These are phyloP conservation scores for Pinna nobilis DNA, from an alignment of 1,140 invertebrate genomes.

Conservation along the genomic window DNA sequence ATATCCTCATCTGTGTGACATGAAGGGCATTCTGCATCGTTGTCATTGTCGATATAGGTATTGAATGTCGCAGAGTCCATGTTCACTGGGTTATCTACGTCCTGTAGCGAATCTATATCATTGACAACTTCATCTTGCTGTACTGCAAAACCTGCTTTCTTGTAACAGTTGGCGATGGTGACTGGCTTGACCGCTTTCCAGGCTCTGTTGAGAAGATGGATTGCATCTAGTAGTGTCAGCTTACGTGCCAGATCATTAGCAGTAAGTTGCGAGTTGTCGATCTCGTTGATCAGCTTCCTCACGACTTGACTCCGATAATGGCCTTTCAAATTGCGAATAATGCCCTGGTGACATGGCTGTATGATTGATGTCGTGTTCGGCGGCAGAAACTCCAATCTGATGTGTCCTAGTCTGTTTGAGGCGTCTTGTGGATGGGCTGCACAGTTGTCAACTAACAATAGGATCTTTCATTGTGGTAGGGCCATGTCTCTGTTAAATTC, in stretches of 20 bases:
- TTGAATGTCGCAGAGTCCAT: not conserved
- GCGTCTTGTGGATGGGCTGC: conserved; percentile 12
- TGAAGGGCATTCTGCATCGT: not conserved
- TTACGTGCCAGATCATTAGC: conserved; percentile 8
- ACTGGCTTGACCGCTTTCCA: conserved; percentile 8
- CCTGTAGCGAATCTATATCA: not conserved
- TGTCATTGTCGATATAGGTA: not conserved
- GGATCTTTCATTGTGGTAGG: conserved; percentile 33
- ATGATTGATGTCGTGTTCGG: conserved; percentile 42
- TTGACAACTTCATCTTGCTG: not conserved
- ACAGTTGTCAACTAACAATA: conserved; percentile 42
- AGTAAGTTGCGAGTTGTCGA: not conserved
- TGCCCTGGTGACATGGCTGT: conserved; percentile 43
- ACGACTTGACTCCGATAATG: no score
- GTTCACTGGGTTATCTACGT: not conserved
- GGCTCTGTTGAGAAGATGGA: conserved; percentile 17
- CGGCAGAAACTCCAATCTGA: conserved; percentile 31
- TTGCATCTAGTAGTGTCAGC: conserved; percentile 25
- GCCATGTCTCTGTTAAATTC: conserved; percentile 42
- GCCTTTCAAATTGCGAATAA: conserved; percentile 37
- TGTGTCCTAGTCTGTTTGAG: not conserved
- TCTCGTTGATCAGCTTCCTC: not conserved
- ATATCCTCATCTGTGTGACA: not conserved
- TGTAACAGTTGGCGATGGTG: conserved; percentile 22
- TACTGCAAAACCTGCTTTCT: not conserved